phyloP scores from a whole-genome alignment of 2,888 invertebrate species.

The Rhingia campestris region DNA sequence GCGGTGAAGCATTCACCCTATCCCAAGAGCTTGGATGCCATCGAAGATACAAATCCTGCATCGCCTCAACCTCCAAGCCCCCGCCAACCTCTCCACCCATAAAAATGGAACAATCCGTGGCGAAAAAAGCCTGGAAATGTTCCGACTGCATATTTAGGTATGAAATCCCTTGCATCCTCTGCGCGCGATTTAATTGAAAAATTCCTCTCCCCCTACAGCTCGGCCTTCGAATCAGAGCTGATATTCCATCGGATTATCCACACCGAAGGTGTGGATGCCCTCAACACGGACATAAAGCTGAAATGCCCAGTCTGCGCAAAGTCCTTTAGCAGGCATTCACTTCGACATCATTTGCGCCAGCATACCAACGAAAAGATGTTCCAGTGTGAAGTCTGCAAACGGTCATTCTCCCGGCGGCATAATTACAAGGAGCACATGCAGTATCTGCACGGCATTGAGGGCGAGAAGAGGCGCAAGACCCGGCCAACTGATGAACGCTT shows the following conservation, averaged over 20 bases:
- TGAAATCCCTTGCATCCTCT: neutral
- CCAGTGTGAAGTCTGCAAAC: slow-evolving; percentile 86
- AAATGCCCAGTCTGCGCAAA: slow-evolving; percentile 88
- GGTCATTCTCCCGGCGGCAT: slow-evolving; percentile 87
- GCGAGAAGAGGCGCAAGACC: slow-evolving; percentile 5
- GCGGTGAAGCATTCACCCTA: slow-evolving; percentile 87
- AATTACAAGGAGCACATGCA: slow-evolving; percentile 86
- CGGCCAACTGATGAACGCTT: slow-evolving; percentile 48
- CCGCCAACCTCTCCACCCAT: slow-evolving; percentile 10
- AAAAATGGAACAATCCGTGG: neutral
- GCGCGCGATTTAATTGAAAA: slow-evolving; percentile 48
- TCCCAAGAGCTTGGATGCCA: slow-evolving; percentile 90
- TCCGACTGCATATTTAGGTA: slow-evolving; percentile 78
- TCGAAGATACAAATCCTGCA: slow-evolving; percentile 86
- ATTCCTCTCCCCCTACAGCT: slow-evolving; percentile 66
- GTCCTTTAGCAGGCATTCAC: slow-evolving; percentile 86
- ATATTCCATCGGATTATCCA: slow-evolving; percentile 90
- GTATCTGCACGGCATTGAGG: slow-evolving; percentile 83
- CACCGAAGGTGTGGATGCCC: slow-evolving; percentile 77
- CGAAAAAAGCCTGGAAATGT: slow-evolving; percentile 75
- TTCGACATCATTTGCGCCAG: slow-evolving; percentile 87
- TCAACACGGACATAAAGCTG: slow-evolving; percentile 77
- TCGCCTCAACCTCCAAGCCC: slow-evolving; percentile 76
- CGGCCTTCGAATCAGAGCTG: slow-evolving; percentile 88
- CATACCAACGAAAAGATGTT: slow-evolving; percentile 90